A percentile compares a stretch with the other conserved stretches of the same genome.
Conservation (phyloP, 2,888 invertebrate species). For the Caenorhabditis auriculariae region DNA sequence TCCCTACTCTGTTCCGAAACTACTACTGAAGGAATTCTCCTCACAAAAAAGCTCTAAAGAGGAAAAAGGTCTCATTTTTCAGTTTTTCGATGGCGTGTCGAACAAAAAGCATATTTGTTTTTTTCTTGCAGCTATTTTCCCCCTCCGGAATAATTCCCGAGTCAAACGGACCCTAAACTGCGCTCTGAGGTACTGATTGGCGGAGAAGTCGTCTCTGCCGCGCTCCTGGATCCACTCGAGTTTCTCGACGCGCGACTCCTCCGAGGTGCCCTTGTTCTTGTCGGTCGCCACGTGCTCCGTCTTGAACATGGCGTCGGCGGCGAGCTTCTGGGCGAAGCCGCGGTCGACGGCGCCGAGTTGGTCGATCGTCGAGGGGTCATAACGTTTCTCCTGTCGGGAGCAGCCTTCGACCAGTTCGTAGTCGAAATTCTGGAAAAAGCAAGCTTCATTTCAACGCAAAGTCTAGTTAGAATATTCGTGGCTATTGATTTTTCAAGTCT, state of each 20-base stretch:
- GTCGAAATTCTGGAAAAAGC: constrained; percentile 85
- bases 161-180: constrained; percentile 78
- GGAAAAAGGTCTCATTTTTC: too few species aligned
- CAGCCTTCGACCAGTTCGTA: constrained; percentile 94
- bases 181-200: constrained; percentile 81
- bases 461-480: too few species aligned
- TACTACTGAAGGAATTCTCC: too few species aligned
- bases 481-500: too few species aligned
- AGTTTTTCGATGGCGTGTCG: too few species aligned
- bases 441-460: too few species aligned
- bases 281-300: constrained; percentile 81
- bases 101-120: neutral
- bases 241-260: constrained; percentile 88
- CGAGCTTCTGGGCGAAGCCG: constrained; percentile 82
- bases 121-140: neutral
- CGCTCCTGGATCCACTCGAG: constrained; percentile 77
- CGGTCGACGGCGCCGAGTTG: constrained; percentile 71
- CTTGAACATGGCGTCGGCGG: constrained; percentile 96
- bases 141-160: neutral
- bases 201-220: constrained; percentile 89
- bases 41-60: neutral
- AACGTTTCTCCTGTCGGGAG: constrained; percentile 90
- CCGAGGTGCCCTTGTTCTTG: constrained; percentile 72
- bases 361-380: constrained; percentile 88
- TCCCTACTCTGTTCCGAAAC: too few species aligned